Conservation (phyloP, 2,113 vertebrate genomes). For the Nestor notabilis region DNA sequence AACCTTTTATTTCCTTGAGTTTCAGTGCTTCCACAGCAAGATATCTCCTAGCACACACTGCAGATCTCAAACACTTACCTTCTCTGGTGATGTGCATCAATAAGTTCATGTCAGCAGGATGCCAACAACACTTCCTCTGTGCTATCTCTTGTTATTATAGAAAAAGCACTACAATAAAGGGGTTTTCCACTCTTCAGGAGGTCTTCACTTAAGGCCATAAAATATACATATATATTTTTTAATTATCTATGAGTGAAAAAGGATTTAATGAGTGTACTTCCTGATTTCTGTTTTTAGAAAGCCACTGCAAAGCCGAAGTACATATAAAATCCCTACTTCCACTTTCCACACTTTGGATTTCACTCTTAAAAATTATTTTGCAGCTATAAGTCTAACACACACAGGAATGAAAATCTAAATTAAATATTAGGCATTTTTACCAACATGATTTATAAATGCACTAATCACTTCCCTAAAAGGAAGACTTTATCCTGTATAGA, state of each 20-base stretch:
- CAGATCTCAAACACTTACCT: background rate
- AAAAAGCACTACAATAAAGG: background rate
- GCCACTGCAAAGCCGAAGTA: background rate
- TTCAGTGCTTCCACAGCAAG: background rate
- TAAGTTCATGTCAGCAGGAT: background rate
- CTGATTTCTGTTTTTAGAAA: background rate
- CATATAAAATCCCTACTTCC: background rate
- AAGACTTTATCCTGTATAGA: background rate
- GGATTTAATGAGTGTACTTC: background rate
- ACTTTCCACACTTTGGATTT: background rate
- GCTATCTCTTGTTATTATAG: background rate
- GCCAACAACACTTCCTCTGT: background rate
- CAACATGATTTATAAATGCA: background rate
- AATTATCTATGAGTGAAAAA: background rate
- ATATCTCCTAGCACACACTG: background rate
- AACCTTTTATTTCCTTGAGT: background rate
- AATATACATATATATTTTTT: background rate
- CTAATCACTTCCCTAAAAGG: background rate
- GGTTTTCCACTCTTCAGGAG: background rate
- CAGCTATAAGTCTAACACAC: background rate
- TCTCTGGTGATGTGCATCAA: background rate
- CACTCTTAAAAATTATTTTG: background rate
- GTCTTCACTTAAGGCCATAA: background rate
- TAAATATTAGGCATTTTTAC: background rate
- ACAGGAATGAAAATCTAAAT: background rate